These are phyloP conservation scores for Hippocampus comes DNA, from an alignment of 2,113 vertebrate species.

Conservation along the genomic window DNA sequence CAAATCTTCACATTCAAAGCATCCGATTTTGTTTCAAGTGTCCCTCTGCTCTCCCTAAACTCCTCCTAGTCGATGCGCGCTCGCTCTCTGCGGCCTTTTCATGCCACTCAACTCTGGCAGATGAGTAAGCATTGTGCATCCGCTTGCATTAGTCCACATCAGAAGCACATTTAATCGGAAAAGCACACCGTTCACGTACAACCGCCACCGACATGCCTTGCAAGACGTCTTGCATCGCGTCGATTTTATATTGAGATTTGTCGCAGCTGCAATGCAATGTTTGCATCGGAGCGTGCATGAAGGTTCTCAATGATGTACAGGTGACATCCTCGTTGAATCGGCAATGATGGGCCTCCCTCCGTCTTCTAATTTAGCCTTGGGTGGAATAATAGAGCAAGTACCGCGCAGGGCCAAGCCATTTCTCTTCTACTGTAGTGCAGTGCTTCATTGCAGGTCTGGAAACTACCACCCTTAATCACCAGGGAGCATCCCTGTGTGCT, in stretches of 20 bases:
- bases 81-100: slow-evolving; percentile 3
- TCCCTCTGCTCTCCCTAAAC: slow-evolving; percentile 15
- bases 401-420: slow-evolving; percentile 33
- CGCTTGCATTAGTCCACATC: slow-evolving; percentile 31
- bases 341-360: slow-evolving; percentile 63
- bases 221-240: slow-evolving; percentile 3
- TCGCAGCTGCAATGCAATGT: slow-evolving; percentile 63
- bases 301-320: slow-evolving; percentile 78
- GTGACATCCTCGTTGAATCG: slow-evolving; percentile 73
- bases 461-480: neutral
- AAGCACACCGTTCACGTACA: slow-evolving; percentile 23
- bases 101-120: slow-evolving; percentile 32
- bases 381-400: slow-evolving; percentile 68
- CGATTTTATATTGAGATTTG: slow-evolving; percentile 22
- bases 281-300: slow-evolving; percentile 73
- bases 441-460: neutral
- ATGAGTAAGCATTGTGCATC: slow-evolving; percentile 44
- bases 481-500: neutral
- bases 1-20: slow-evolving; percentile 33
- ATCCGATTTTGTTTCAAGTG: slow-evolving; percentile 24
- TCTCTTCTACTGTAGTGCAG: neutral
- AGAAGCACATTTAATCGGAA: slow-evolving; percentile 46
- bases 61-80: slow-evolving; percentile 16
- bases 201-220: neutral
- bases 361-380: slow-evolving; percentile 71